Evolutionary conservation across 1,140 invertebrate species (phyloP), one percentile per base, ranked within the genome.

Genomic region (Diuraphis noxia): DNA sequence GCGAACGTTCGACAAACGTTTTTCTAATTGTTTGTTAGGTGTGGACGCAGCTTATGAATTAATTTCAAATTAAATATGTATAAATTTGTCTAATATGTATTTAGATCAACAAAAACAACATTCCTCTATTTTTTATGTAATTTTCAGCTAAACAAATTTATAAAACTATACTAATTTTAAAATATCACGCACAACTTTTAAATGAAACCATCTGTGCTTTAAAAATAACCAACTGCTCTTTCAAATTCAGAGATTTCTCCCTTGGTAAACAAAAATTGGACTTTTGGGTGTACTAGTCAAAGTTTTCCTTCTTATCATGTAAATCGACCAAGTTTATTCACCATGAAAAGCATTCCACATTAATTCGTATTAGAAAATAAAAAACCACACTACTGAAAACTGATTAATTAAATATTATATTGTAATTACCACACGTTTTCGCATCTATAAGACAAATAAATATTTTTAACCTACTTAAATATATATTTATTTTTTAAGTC

Each of bases 11-110:
- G 13, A 77, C 72, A 34, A 77, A 84, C 9, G 81, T 84, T 84
- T 84, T 41, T 84, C n/a, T 84, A 84, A 84, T 25, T 43, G 81
- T 84, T 84, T 41, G 81, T 84, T 84, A 84, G 81, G 81, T 41
- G 81, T 84, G 81, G 21, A 84, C 81, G 41, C 52, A 56, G 13
- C n/a, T n/a, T 72, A 63, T 63, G 30, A 63, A 63, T 63, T 63
- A n/a, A n/a, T 63, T 63, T 63, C 4, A 72, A 72, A 19, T n/a
- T 21, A 49, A 49, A 23, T 46, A 10, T 49, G 30, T n/a, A 72
- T 72, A 72, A 3, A 72, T n/a, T n/a, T 72, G 30, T 72, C 13
- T 72, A 13, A 63, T 63, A 3, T n/a, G n/a, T 72, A 6, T n/a
- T 72, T 72, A 34, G 0, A n/a, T n/a, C 13, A 0, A n/a, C 30